Evolutionary conservation across 1,140 invertebrate species (phyloP), one percentile per base, ranked within the genome.

Genomic region (Cephus cinctus): DNA sequence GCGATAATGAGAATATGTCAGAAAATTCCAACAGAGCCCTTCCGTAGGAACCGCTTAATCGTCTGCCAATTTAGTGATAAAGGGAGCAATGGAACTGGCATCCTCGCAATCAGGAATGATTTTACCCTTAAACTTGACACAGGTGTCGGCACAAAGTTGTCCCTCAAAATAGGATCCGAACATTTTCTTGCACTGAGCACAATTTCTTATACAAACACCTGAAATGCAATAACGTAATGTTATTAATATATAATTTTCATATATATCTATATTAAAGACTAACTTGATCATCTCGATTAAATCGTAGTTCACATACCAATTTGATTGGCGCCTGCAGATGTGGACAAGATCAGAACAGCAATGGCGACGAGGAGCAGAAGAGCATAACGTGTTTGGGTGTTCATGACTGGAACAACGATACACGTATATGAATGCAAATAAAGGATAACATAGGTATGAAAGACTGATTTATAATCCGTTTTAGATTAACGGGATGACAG

Each of bases 131-230:
- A 84, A 87, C 63, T 89, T 86, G 31, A 91, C 78, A 62, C 90
- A 93, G 46, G 84, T 83, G 56, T 91, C 86, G 0, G 88, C 90
- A 63, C 90, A 94, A 0, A 86, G 79, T 39, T 88, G 83, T 0
- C 89, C 90, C 56, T 92, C 85, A 67, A 94, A 94, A 76, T 89
- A 92, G 0, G 82, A 81, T 0, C 88, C 89, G 53, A 88, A 86
- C 83, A 92, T 91, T 65, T 88, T 89, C 66, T 89, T 90, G 72
- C 90, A 92, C 62, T 92, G 89, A 0, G 87, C 89, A 62, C 90
- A 94, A 71, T 93, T 94, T 54, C 89, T 83, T 30, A 91, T 85
- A 65, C 89, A 92, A 19, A 88, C 77, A 23, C 83, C 83, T 71
- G 34, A 60, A 14, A 52, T 2, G 43, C 20, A 27, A 25, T 14